These are phyloP conservation scores for Microplitis deprimator DNA, from an alignment of 2,888 invertebrate genomes.

Conservation along the genomic window DNA sequence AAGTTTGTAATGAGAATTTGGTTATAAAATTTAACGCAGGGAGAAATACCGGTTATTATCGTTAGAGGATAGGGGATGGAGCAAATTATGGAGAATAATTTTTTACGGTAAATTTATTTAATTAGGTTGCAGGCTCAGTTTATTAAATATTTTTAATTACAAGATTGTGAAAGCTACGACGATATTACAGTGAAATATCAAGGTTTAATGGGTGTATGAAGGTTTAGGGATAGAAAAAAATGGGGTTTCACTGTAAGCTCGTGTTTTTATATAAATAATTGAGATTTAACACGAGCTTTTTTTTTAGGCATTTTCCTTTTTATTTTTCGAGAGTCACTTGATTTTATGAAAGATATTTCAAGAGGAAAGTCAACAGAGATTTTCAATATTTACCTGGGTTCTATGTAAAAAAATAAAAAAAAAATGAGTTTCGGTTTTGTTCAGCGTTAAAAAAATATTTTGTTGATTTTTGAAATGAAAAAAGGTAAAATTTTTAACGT, in stretches of 20 bases:
- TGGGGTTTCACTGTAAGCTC: constrained; percentile 21
- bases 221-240: not conserved
- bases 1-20: not conserved
- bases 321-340: constrained; percentile 22
- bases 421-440: no score
- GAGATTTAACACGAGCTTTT: constrained; percentile 34
- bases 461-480: not conserved
- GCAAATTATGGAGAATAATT: not conserved
- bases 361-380: not conserved
- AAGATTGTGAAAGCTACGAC: not conserved
- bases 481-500: not conserved
- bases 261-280: constrained; percentile 32
- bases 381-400: not conserved
- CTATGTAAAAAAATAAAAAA: not conserved
- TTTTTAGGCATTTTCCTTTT: constrained; percentile 7
- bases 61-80: not conserved
- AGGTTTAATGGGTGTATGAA: not conserved
- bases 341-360: not conserved
- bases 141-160: not conserved
- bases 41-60: not conserved
- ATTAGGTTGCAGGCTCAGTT: not conserved
- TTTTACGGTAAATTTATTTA: not conserved
- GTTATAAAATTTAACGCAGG: not conserved
- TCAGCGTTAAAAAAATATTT: not conserved
- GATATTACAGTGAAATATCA: not conserved